Base-by-base conservation (phyloP, 2,797 vertebrate genomes). In the Thamnophis elegans region DNA sequence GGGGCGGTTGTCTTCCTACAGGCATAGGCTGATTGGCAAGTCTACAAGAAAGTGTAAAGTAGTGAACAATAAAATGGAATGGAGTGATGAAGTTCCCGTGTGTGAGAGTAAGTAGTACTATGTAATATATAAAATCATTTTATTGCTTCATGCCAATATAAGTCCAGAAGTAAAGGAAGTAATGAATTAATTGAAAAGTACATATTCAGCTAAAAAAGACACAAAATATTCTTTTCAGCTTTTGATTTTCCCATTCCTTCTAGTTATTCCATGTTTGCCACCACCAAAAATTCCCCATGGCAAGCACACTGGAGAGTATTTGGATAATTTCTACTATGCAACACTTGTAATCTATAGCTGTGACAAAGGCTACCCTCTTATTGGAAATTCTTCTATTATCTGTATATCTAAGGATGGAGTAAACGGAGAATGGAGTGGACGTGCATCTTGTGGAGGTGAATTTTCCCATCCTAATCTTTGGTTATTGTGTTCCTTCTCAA, bases 61-160 rank as follows among this genome's bases (percentile, higher is more conserved):
- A 78, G 92, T 5, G 78, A 94, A 87, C 1, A 93, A 56, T 28
- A 85, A 0, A 0, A 92, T 97, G 3, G 93, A 1, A 0, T 97
- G 97, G 97, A 96, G 82, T 0, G 93, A 93, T 0, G 0, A 87
- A 0, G 0, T 94, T 91, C 96, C 97, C 65, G 0, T 58, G 2
- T 97, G 97, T 22, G 93, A 97, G 91, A 91, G 97, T 98, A 89
- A 97, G 97, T 97, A 93, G 82, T 47, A 82, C 4, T 12, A 5
- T 47, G 9, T 47, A 78, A 78, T 78, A 78, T 42, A 42, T 78
- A 20, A 78, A 73, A 36, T 9, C 11, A 42, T 42, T 78, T 42
- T 78, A 22, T 78, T 78, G 36, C 3, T 78, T 10, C 20, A 10
- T 78, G 18, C 18, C 73, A 78, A 42, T 42, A 4, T 42, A 22